Evolutionary conservation across 2,797 vertebrate genomes (phyloP).

Genomic region (Octomys mimax): DNA sequence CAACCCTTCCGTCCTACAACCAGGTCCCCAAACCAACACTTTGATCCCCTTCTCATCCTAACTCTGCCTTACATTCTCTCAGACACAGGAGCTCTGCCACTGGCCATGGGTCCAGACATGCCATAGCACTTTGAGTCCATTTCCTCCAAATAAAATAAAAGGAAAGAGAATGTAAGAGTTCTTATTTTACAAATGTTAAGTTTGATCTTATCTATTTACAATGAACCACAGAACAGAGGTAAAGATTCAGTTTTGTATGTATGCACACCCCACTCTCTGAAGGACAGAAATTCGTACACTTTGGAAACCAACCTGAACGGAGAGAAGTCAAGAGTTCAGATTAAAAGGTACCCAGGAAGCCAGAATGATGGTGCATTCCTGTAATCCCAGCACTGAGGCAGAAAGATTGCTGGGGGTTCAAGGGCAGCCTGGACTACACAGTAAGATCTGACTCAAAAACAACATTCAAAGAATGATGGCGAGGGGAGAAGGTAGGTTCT

Average conservation of each 20-base stretch:
- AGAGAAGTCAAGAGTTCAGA: neutral
- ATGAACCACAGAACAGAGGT: neutral
- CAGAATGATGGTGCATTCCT: neutral
- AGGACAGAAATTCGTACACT: neutral
- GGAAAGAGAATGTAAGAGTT: slow-evolving; percentile 34
- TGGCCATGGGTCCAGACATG: neutral
- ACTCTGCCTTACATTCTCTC: neutral
- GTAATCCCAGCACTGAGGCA: neutral
- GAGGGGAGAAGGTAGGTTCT: neutral
- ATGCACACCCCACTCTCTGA: neutral
- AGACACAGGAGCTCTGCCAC: neutral
- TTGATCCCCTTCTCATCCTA: neutral
- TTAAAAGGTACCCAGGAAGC: neutral
- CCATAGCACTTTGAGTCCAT: neutral
- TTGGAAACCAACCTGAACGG: neutral
- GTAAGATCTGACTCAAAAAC: neutral
- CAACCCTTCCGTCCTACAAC: neutral
- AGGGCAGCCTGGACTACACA: neutral
- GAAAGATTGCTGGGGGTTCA: neutral
- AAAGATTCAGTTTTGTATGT: neutral
- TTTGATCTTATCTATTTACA: slow-evolving; percentile 39
- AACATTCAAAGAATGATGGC: neutral
- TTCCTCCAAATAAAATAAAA: slow-evolving; percentile 45
- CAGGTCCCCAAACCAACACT: neutral
- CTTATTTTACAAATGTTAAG: slow-evolving; percentile 27